Base-by-base conservation (phyloP, 1,140 invertebrate genomes). In the Ptiloglossa arizonensis region DNA sequence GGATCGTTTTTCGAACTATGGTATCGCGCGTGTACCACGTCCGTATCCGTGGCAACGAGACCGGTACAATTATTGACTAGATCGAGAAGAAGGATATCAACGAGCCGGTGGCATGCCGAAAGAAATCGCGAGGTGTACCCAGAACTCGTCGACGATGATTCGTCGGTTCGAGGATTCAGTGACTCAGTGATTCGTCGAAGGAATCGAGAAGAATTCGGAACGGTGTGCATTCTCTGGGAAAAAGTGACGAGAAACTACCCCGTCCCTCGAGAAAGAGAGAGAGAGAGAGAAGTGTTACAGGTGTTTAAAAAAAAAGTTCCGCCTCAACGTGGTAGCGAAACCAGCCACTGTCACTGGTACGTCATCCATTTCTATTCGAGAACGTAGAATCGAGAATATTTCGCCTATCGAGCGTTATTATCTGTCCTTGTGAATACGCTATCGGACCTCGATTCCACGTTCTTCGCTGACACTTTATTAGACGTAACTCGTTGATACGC, bases 341-440 rank as follows among this genome's bases (percentile, higher is more conserved):
- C n/a, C n/a, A n/a, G n/a, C n/a, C n/a, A n/a, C 54, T 32, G 35
- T 41, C 67, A 50, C 44, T 44, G 80, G 73, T 81, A 82, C 19
- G 73, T 82, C 38, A 24, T 15, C 35, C 19, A 44, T 69, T 57
- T 44, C 24, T 50, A 29, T 72, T 64, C n/a, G 8, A 9, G n/a
- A 52, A 17, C n/a, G 17, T 52, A 41, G 41, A 11, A 11, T 9
- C 41, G 41, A 41, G 41, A 13, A 15, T n/a, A 48, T 48, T 48
- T 48, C 19, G 19, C 5, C 1, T 32, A 32, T n/a, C 27, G 11
- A 57, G 27, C 8, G n/a, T 41, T 22, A 2, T 41, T 41, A 1
- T 8, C 22, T 5, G 32, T 0, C 1, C 5, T 22, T 22, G 0
- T 19, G 5, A 2, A 22, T n/a, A n/a, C n/a, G n/a, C n/a, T n/a